These are phyloP conservation scores for Himalopsyche phryganea DNA, from an alignment of 1,140 invertebrate species.

Conservation along the genomic window DNA sequence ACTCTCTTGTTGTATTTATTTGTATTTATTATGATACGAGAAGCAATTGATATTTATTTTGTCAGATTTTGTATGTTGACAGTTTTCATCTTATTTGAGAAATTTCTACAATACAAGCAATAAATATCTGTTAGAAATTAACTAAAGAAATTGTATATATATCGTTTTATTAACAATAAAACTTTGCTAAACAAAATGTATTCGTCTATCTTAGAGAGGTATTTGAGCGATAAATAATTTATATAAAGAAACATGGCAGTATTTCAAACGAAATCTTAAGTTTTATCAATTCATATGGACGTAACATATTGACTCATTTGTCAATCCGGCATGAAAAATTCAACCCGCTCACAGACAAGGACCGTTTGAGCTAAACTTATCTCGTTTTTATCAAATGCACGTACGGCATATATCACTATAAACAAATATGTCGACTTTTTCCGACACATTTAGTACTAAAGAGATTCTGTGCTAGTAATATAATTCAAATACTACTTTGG, in stretches of 20 bases:
- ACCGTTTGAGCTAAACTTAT: background rate
- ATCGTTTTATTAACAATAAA: too few species aligned
- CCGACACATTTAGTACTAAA: background rate
- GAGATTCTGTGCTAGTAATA: too few species aligned
- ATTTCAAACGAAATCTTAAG: too few species aligned
- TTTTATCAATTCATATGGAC: constrained; percentile 4
- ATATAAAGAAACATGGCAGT: too few species aligned
- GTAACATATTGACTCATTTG: background rate
- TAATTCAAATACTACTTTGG: too few species aligned
- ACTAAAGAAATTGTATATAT: background rate
- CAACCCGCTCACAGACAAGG: background rate
- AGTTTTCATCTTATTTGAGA: background rate
- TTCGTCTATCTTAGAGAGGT: too few species aligned
- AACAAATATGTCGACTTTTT: background rate
- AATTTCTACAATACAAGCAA: background rate
- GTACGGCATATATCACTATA: background rate
- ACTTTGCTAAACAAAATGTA: too few species aligned
- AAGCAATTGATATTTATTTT: too few species aligned
- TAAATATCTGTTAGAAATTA: background rate
- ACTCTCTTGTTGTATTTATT: too few species aligned
- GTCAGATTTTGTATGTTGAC: too few species aligned
- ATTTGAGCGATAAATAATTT: too few species aligned
- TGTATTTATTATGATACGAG: too few species aligned
- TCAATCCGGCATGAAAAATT: background rate
- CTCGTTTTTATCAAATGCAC: background rate